Conservation (phyloP, 2,888 invertebrate species). For the Deilephila elpenor region DNA sequence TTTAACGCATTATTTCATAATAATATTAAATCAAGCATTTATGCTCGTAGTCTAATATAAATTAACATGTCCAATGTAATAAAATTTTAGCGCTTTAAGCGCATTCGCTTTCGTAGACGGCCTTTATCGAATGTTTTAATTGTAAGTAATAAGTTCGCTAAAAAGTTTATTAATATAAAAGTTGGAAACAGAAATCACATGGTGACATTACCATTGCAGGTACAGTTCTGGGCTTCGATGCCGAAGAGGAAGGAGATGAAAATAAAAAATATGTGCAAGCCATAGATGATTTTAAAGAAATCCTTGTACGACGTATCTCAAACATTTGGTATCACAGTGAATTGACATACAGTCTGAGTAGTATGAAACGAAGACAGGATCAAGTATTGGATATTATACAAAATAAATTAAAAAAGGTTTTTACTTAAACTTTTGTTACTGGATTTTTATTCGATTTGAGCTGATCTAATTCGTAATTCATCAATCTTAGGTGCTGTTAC, state of each 20-base stretch:
- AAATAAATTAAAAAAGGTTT: constrained; percentile 13
- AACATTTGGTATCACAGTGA: constrained; percentile 35
- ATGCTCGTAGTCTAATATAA: too few relatives aligned
- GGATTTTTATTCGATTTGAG: background rate
- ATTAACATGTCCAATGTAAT: too few relatives aligned
- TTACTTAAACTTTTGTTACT: background rate
- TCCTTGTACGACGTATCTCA: background rate
- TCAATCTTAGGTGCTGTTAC: background rate
- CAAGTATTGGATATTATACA: background rate
- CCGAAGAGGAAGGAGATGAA: background rate
- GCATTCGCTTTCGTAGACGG: too few relatives aligned
- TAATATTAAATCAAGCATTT: too few relatives aligned
- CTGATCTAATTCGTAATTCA: too few relatives aligned
- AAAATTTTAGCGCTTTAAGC: too few relatives aligned
- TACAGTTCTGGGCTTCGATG: background rate
- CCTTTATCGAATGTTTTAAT: too few relatives aligned
- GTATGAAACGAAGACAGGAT: constrained; percentile 24
- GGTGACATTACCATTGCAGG: constrained; percentile 42
- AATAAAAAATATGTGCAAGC: background rate
- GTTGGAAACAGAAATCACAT: background rate
- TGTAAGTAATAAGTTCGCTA: too few relatives aligned
- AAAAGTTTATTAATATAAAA: too few relatives aligned
- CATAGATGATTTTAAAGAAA: background rate
- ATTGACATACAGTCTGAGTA: constrained; percentile 25
- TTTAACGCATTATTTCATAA: too few relatives aligned